Evolutionary conservation across 2,113 vertebrate species (phyloP).

Genomic region (Psophia crepitans): DNA sequence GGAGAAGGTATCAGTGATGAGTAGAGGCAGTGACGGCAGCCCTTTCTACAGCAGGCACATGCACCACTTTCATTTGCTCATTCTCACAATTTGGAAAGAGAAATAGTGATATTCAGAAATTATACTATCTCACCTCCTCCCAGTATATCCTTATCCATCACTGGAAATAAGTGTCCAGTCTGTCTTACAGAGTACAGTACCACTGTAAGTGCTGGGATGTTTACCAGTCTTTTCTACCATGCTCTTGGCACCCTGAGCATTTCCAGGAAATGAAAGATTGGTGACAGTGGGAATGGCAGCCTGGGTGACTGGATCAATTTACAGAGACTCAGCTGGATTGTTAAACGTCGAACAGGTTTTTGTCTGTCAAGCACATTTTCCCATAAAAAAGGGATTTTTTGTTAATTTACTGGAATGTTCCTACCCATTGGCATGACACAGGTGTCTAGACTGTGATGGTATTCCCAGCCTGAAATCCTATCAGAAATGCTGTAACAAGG

Average conservation of each 20-base stretch:
- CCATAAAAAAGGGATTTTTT: not conserved
- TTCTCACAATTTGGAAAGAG: not conserved
- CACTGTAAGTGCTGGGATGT: not conserved
- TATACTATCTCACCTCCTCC: not conserved
- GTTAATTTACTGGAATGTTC: not conserved
- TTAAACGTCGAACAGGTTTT: not conserved
- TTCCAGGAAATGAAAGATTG: not conserved
- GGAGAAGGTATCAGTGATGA: not conserved
- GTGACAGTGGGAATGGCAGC: not conserved
- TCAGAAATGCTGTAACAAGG: not conserved
- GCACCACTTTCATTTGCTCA: rapidly evolving
- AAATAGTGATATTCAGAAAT: not conserved
- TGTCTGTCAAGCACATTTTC: not conserved
- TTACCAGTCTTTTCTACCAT: not conserved
- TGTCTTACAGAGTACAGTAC: not conserved
- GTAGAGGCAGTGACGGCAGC: not conserved
- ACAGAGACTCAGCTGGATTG: not conserved
- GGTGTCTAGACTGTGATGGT: not conserved
- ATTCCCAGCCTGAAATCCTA: not conserved
- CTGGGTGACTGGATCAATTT: not conserved
- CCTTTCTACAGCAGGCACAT: not conserved
- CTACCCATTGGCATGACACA: not conserved
- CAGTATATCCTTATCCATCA: not conserved
- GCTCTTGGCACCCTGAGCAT: not conserved
- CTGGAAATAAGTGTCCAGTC: not conserved